phyloP scores from a whole-genome alignment of 2,888 invertebrate species.

The Drosophila subsilvestris region DNA sequence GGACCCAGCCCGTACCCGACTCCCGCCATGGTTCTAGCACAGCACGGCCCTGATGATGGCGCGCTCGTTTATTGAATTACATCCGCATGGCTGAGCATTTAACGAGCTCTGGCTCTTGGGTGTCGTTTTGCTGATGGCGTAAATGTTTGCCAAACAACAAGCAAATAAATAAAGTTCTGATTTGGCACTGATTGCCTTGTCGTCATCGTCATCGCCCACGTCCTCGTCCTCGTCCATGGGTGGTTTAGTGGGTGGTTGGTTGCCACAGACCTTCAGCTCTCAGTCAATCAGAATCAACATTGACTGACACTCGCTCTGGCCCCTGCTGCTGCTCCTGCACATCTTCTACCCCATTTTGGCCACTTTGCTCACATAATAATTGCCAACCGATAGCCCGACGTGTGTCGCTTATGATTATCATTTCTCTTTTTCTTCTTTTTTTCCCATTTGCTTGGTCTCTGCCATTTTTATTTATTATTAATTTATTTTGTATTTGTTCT shows the following conservation, averaged over 20 bases:
- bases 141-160: constrained; percentile 83
- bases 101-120: constrained; percentile 77
- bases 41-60: constrained; percentile 60
- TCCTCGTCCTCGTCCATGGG: background rate
- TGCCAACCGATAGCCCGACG: constrained; percentile 44
- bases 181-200: constrained; percentile 78
- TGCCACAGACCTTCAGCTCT: background rate
- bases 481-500: constrained; percentile 74
- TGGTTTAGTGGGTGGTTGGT: constrained; percentile 3
- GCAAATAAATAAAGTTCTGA: constrained; percentile 81
- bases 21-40: constrained; percentile 20
- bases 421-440: constrained; percentile 41
- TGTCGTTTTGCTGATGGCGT: constrained; percentile 82
- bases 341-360: constrained; percentile 10
- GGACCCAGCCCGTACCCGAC: background rate
- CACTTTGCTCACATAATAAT: constrained; percentile 64
- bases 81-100: constrained; percentile 81
- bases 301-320: constrained; percentile 4
- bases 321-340: background rate
- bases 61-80: constrained; percentile 83
- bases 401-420: constrained; percentile 64
- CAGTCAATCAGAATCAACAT: constrained; percentile 55
- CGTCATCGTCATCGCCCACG: background rate
- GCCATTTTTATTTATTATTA: constrained; percentile 69
- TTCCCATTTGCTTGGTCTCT: constrained; percentile 11